A percentile compares a stretch with the other conserved stretches of the same genome.
Evolutionary conservation across 2,888 invertebrate genomes (phyloP).

Genomic region (Polia nebulosa): DNA sequence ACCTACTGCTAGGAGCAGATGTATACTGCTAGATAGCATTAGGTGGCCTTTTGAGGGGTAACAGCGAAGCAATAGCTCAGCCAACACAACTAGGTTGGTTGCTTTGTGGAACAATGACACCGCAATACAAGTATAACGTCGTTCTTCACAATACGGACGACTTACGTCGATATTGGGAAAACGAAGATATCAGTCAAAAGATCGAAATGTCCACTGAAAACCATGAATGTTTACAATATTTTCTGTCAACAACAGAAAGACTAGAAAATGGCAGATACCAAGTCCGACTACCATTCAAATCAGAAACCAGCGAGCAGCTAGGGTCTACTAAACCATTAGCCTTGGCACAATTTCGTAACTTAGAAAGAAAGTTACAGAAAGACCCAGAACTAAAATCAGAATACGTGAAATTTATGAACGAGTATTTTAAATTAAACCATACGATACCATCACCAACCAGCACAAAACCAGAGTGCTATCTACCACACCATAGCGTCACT

Average conservation of each 20-base stretch:
- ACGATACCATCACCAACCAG: too few relatives aligned
- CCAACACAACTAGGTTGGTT: constrained; percentile 15
- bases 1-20: too few relatives aligned
- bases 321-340: not conserved
- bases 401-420: too few relatives aligned
- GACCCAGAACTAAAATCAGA: too few relatives aligned
- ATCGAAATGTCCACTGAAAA: not conserved
- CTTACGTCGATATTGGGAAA: constrained; percentile 8
- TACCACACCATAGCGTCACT: too few relatives aligned
- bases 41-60: too few relatives aligned
- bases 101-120: constrained; percentile 8
- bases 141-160: too few relatives aligned
- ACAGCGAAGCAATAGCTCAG: constrained; percentile 6
- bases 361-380: too few relatives aligned
- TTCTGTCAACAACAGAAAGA: not conserved
- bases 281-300: too few relatives aligned
- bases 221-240: not conserved
- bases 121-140: not conserved
- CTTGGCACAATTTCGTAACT: not conserved
- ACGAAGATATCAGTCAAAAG: constrained; percentile 11
- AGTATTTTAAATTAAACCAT: too few relatives aligned
- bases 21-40: too few relatives aligned
- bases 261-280: not conserved
- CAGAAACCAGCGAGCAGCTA: not conserved
- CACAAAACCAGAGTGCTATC: too few relatives aligned